phyloP scores from a whole-genome alignment of 2,888 invertebrate species.

The Sinhomidia bicolor region DNA sequence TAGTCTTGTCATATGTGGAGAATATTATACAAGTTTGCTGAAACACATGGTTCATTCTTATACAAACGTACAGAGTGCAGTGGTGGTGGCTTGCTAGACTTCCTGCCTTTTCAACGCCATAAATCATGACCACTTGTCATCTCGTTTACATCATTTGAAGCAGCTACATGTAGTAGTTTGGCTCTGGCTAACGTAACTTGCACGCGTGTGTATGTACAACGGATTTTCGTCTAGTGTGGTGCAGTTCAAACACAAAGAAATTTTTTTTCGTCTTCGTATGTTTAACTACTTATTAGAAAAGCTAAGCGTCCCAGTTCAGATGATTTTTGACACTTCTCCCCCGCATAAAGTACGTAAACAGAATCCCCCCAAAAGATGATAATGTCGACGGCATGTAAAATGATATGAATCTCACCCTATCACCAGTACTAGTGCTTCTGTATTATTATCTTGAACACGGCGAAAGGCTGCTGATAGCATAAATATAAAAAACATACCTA shows the following conservation, averaged over 20 bases:
- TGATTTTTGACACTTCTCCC: neutral
- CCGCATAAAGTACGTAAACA: neutral
- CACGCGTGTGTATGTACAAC: conserved; percentile 29
- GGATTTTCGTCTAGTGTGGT: neutral
- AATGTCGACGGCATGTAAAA: neutral
- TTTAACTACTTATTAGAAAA: neutral
- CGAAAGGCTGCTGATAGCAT: neutral
- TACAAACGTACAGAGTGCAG: too few species aligned
- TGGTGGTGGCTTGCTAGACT: conserved; percentile 55
- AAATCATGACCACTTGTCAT: conserved; percentile 74
- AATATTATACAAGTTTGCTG: conserved; percentile 20
- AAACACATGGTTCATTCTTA: conserved; percentile 37
- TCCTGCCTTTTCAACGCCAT: conserved; percentile 70
- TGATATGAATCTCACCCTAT: neutral
- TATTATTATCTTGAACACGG: neutral
- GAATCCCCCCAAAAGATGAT: neutral
- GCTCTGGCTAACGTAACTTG: neutral
- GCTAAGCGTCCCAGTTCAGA: neutral
- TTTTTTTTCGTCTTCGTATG: conserved; percentile 19
- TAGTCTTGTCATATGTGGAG: neutral
- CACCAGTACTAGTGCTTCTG: neutral
- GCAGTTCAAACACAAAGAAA: conserved; percentile 31
- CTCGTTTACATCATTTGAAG: conserved; percentile 69
- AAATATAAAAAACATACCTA: too few species aligned
- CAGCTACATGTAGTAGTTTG: conserved; percentile 7